Evolutionary conservation across 2,113 vertebrate genomes (phyloP), one percentile per base, ranked within the genome.

Genomic region (Neofelis nebulosa): DNA sequence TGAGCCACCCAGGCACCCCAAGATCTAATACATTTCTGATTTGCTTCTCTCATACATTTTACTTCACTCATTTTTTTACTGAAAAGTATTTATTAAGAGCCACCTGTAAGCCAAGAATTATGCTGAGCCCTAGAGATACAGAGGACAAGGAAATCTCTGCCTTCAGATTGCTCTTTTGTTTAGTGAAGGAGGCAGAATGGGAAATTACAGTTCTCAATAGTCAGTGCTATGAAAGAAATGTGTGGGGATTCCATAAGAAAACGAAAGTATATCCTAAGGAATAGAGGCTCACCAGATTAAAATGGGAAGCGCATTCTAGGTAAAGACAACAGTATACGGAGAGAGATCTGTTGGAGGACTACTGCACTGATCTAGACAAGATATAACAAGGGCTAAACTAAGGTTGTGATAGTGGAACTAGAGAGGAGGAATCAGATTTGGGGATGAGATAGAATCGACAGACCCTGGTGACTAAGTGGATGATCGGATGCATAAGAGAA

Each of bases 31-130:
- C 55, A 16, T 68, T 91, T 50, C 45, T 94, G 31, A 84, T 89
- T 94, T 92, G 82, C 12, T 89, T 92, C 55, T 83, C 29, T 85
- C 63, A 63, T 52, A 82, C 25, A 78, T 52, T 94, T 96, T 29
- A 73, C 68, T 63, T 96, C 25, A 68, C 89, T 86, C 12, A 94
- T 95, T 95, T 78, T 71, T 57, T 90, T 93, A 76, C 65, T 95
- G 11, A 66, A 41, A 84, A 74, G 85, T 93, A 80, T 78, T 68
- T 73, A 87, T 79, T 6, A 83, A 31, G 76, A 61, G 29, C 21
- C 65, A 79, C 3, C 29, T 86, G 0, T 88, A 33, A 94, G 15
- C 45, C 27, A 93, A 45, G 55, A 38, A 79, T 10, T 86, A 4
- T 87, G 31, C 31, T 95, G 38, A 92, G 16, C 33, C 69, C n/a